Conservation (phyloP, 2,888 invertebrate genomes). For the Eucriotettix oculatus region DNA sequence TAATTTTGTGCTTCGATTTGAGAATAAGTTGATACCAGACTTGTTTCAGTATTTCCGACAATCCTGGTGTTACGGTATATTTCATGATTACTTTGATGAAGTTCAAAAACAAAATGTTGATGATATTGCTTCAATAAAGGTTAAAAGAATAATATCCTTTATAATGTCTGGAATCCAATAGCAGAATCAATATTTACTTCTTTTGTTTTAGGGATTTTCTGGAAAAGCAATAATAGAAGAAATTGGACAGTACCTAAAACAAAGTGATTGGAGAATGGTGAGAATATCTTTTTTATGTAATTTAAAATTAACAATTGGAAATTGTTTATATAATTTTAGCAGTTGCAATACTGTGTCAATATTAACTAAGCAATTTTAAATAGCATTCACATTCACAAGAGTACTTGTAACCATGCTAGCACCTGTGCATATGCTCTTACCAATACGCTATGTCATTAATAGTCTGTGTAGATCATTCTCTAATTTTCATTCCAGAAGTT, state of each 20-base stretch:
- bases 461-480: too few species aligned
- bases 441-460: too few species aligned
- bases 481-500: too few species aligned
- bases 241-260: neutral
- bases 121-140: neutral
- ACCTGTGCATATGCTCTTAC: too few species aligned
- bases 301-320: too few species aligned
- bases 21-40: slow-evolving; percentile 37
- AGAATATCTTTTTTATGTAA: neutral
- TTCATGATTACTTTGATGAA: slow-evolving; percentile 19
- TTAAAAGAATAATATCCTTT: neutral
- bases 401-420: too few species aligned
- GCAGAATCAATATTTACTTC: too few species aligned
- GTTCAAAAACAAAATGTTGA: neutral
- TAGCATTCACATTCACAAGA: too few species aligned
- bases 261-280: neutral
- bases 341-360: too few species aligned
- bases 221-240: neutral
- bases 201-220: neutral
- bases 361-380: too few species aligned
- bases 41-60: slow-evolving; percentile 47
- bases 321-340: too few species aligned
- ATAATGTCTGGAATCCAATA: too few species aligned
- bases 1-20: slow-evolving; percentile 31
- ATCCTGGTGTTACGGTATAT: slow-evolving; percentile 46